phyloP scores from a whole-genome alignment of 92 coral and sea anemone species.

The Porites rus region DNA sequence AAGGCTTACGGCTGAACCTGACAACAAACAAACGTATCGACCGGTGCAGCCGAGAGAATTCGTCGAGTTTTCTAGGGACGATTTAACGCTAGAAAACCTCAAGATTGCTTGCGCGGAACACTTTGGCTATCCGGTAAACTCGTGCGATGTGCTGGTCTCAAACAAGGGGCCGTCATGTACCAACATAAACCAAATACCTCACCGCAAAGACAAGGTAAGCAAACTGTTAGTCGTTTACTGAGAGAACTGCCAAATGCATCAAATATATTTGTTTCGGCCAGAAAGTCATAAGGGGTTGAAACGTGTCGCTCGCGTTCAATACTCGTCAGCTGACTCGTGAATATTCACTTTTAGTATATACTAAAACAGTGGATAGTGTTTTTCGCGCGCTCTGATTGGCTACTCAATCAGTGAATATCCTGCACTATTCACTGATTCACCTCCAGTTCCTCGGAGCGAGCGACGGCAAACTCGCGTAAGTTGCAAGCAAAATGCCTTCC shows the following conservation, averaged over 20 bases:
- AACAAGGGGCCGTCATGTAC: constrained; percentile 65
- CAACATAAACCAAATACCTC: constrained; percentile 69
- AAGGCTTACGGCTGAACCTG: constrained; percentile 62
- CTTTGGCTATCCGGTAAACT: constrained; percentile 50
- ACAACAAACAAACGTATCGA: not conserved
- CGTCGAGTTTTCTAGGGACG: constrained; percentile 29
- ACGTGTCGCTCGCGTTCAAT: no score
- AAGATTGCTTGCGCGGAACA: constrained; percentile 65
- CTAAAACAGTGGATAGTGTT: no score
- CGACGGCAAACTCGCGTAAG: no score
- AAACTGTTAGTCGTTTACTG: constrained; percentile 23
- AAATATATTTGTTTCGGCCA: constrained; percentile 22
- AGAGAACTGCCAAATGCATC: constrained; percentile 31
- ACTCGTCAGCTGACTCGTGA: no score
- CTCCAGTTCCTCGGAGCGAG: no score
- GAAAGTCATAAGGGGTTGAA: not conserved
- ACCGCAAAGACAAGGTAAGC: constrained; percentile 54
- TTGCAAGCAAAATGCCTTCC: no score
- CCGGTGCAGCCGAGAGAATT: no score
- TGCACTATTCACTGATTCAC: no score
- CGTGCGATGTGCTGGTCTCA: constrained; percentile 69
- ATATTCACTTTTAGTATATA: no score
- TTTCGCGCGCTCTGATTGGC: no score
- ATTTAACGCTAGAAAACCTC: constrained; percentile 56
- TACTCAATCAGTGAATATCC: no score